These are phyloP conservation scores for Daboia siamensis DNA, from an alignment of 2,113 vertebrate species.

Conservation along the genomic window DNA sequence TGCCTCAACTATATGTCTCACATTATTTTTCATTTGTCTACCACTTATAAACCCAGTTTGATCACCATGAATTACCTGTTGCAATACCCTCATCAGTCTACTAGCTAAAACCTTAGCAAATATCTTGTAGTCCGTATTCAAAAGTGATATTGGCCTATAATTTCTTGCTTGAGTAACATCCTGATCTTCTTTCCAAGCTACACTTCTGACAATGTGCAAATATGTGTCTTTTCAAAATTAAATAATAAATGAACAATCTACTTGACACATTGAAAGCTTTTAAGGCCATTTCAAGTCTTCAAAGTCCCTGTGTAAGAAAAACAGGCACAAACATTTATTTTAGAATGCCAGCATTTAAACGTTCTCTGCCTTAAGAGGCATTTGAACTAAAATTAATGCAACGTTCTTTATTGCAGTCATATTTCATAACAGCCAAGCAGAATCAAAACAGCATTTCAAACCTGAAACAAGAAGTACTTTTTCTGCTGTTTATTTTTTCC, in stretches of 20 bases:
- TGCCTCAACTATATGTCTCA: too few relatives aligned
- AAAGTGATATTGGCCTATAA: too few relatives aligned
- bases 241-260: neutral
- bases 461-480: conserved; percentile 25
- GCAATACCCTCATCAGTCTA: too few relatives aligned
- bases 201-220: neutral
- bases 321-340: conserved; percentile 15
- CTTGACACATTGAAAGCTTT: neutral
- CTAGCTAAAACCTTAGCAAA: too few relatives aligned
- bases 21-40: too few relatives aligned
- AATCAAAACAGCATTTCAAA: conserved; percentile 44
- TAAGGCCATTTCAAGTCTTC: conserved; percentile 16
- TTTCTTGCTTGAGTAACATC: too few relatives aligned
- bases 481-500: conserved; percentile 53
- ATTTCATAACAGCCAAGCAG: conserved; percentile 41
- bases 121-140: too few relatives aligned
- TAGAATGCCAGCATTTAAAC: conserved; percentile 39
- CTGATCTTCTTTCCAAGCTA: too few relatives aligned
- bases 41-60: too few relatives aligned
- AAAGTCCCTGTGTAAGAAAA: conserved; percentile 3
- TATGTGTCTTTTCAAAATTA: neutral
- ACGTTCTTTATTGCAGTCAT: conserved; percentile 29
- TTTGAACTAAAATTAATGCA: conserved; percentile 39
- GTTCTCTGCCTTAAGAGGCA: conserved; percentile 19
- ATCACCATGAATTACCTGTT: too few relatives aligned